Evolutionary conservation across 2,113 vertebrate genomes (phyloP).

Genomic region (Calidris pugnax): DNA sequence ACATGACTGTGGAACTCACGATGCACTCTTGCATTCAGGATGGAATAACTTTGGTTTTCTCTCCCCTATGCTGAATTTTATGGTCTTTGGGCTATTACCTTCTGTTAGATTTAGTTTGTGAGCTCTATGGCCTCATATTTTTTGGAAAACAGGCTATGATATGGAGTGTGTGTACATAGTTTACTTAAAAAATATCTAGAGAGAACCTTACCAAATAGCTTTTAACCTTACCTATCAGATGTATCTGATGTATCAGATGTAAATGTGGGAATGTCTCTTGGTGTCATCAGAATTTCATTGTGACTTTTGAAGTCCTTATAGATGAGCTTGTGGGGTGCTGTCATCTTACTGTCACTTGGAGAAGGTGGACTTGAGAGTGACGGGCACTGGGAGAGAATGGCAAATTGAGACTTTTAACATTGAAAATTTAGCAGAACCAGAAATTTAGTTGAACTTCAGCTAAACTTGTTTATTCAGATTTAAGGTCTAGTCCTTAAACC

Average conservation of each 20-base stretch:
- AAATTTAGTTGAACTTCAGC: neutral
- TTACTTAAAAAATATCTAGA: neutral
- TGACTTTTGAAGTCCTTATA: neutral
- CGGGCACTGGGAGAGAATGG: fast-evolving
- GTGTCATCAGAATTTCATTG: neutral
- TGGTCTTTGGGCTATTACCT: neutral
- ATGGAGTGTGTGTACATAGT: neutral
- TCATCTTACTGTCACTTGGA: neutral
- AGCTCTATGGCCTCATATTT: neutral
- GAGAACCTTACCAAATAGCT: neutral
- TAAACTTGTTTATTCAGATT: neutral
- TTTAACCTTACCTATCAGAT: neutral
- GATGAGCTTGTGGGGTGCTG: neutral
- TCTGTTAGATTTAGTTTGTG: neutral
- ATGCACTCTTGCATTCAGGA: neutral
- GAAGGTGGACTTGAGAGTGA: neutral
- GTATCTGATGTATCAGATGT: neutral
- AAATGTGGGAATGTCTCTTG: neutral
- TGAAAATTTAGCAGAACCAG: neutral
- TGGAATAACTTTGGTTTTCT: neutral
- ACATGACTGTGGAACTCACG: neutral
- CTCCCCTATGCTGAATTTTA: neutral
- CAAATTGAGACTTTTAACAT: neutral
- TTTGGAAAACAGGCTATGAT: neutral
- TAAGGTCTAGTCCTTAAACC: neutral